Conservation (phyloP, 2,113 vertebrate genomes). For the Lates calcarifer region DNA sequence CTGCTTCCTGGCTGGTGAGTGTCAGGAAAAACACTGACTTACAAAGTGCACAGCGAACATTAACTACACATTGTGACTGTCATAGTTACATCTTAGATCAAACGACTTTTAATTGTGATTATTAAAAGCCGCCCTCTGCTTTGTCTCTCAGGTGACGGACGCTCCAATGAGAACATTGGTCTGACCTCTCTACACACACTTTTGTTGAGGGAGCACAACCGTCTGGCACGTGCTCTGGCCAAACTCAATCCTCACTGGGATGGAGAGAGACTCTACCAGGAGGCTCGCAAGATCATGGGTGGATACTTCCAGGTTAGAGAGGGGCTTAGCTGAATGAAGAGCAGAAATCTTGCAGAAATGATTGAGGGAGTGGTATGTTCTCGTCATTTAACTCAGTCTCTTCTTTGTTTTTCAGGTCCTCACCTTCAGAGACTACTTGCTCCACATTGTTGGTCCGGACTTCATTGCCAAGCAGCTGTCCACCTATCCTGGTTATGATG, state of each 20-base stretch:
- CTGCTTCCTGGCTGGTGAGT: slow-evolving; percentile 83
- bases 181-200: slow-evolving; percentile 80
- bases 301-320: slow-evolving; percentile 78
- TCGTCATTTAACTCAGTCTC: background rate
- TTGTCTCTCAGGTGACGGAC: slow-evolving; percentile 76
- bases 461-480: slow-evolving; percentile 75
- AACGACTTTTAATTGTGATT: background rate
- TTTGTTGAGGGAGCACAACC: slow-evolving; percentile 85
- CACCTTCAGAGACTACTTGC: slow-evolving; percentile 89
- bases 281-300: slow-evolving; percentile 84
- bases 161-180: slow-evolving; percentile 77
- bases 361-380: background rate
- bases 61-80: background rate
- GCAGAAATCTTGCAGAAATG: background rate
- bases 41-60: background rate
- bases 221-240: slow-evolving; percentile 73
- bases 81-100: background rate
- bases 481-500: slow-evolving; percentile 81
- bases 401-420: slow-evolving; percentile 83
- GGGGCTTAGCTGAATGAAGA: background rate
- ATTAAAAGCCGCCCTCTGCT: background rate
- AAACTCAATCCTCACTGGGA: slow-evolving; percentile 80
- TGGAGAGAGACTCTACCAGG: slow-evolving; percentile 82
- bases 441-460: slow-evolving; percentile 79
- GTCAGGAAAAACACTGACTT: background rate